Conservation (phyloP, 92 coral and sea anemone genomes). For the Scolanthus callimorphus region DNA sequence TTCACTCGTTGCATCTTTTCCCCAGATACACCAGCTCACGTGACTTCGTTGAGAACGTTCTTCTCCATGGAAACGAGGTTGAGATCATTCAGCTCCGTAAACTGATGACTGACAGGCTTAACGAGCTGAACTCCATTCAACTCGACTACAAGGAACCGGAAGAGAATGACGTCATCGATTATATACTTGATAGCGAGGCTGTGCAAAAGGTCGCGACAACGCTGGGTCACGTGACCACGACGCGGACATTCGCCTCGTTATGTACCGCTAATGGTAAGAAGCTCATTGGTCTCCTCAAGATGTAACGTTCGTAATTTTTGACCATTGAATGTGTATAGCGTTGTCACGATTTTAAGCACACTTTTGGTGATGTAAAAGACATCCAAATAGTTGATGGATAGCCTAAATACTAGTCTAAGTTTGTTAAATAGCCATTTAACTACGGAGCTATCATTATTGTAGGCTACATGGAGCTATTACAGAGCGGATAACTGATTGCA, state of each 20-base stretch:
- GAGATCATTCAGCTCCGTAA: constrained; percentile 83
- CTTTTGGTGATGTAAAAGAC: no score
- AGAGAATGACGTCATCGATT: constrained; percentile 84
- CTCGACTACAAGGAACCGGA: constrained; percentile 86
- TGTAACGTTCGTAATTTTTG: no score
- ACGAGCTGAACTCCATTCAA: constrained; percentile 59
- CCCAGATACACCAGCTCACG: constrained; percentile 88
- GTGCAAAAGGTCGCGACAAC: constrained; percentile 67
- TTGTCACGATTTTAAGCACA: no score
- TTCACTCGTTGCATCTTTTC: no score
- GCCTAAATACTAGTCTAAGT: no score
- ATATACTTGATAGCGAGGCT: constrained; percentile 55
- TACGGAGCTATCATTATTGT: no score
- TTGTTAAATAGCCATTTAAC: no score
- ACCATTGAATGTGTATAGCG: no score
- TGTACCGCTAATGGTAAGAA: constrained; percentile 48
- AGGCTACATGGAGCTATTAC: no score
- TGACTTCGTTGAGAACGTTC: constrained; percentile 89
- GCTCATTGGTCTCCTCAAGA: no score
- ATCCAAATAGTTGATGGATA: no score
- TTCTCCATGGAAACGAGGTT: constrained; percentile 87
- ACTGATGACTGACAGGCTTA: constrained; percentile 63
- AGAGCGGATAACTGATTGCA: no score
- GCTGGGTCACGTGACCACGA: constrained; percentile 69
- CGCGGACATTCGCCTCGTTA: constrained; percentile 67